These are phyloP conservation scores for Vanessa atalanta DNA, from an alignment of 1,140 invertebrate species.

Conservation along the genomic window DNA sequence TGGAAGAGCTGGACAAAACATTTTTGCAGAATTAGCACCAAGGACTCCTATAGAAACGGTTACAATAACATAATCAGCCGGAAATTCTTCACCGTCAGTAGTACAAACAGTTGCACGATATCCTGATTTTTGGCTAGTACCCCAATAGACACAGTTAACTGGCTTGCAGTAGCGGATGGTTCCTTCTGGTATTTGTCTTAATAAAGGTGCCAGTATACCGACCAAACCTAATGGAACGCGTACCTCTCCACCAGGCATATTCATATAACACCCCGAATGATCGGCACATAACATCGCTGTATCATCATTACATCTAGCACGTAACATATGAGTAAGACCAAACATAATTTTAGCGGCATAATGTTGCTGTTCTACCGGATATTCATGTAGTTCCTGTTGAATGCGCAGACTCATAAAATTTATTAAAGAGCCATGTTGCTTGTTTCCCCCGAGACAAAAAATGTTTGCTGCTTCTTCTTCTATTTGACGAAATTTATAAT, in stretches of 20 bases:
- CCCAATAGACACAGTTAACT: constrained; percentile 84
- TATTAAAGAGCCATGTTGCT: constrained; percentile 83
- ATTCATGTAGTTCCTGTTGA: constrained; percentile 84
- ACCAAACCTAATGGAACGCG: constrained; percentile 83
- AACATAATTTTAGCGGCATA: constrained; percentile 85
- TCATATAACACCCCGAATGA: constrained; percentile 83
- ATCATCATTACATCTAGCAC: constrained; percentile 82
- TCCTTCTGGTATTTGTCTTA: constrained; percentile 82
- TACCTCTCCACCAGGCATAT: constrained; percentile 84
- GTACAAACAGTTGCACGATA: constrained; percentile 82
- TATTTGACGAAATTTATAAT: constrained; percentile 83
- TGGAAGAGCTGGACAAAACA: constrained; percentile 88
- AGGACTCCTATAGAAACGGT: constrained; percentile 90
- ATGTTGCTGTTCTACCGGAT: constrained; percentile 84
- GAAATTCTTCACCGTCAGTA: constrained; percentile 85
- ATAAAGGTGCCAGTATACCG: constrained; percentile 83
- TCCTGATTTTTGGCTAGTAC: constrained; percentile 75
- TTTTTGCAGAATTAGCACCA: constrained; percentile 82
- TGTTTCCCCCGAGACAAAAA: constrained; percentile 80
- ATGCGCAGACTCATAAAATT: constrained; percentile 85
- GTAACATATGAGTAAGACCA: constrained; percentile 82
- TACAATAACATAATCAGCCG: constrained; percentile 88
- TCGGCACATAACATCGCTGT: constrained; percentile 83
- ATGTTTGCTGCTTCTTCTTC: constrained; percentile 82
- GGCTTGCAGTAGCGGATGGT: constrained; percentile 83